phyloP scores from a whole-genome alignment of 2,888 invertebrate species.

The Trilocha varians region DNA sequence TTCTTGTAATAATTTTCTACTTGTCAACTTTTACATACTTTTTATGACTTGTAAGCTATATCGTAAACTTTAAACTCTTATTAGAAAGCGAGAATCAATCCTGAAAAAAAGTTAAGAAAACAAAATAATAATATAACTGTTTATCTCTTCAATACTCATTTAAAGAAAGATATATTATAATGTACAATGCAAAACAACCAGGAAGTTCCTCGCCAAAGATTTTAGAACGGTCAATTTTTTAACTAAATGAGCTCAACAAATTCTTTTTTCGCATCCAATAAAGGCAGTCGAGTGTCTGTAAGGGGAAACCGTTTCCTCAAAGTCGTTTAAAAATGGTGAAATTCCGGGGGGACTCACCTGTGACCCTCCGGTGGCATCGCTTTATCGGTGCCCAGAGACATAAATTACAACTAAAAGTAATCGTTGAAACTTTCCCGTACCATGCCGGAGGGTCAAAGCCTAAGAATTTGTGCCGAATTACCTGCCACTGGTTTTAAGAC shows the following conservation, averaged over 20 bases:
- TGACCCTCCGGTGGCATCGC: conserved; percentile 46
- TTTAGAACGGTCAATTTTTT: not conserved
- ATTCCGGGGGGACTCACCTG: conserved; percentile 51
- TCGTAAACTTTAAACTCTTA: no score
- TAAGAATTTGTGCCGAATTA: conserved; percentile 70
- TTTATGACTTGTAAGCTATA: no score
- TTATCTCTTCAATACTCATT: no score
- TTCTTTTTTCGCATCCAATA: not conserved
- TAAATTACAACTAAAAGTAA: conserved; percentile 68
- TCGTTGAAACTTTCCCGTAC: conserved; percentile 64
- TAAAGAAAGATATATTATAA: no score
- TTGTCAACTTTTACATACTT: no score
- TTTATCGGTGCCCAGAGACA: conserved; percentile 56
- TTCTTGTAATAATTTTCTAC: not conserved
- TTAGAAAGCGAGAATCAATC: no score
- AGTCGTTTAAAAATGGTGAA: conserved; percentile 32
- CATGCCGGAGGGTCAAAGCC: conserved; percentile 45
- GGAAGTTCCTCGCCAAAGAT: no score
- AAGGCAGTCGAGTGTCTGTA: conserved; percentile 25
- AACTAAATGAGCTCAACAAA: not conserved
- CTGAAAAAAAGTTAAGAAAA: no score
- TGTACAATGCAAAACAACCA: no score
- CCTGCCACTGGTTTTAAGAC: conserved; percentile 76
- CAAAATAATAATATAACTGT: no score
- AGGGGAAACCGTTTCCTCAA: conserved; percentile 24